Conservation (phyloP, 2,888 invertebrate species). For the Orgyia antiqua region DNA sequence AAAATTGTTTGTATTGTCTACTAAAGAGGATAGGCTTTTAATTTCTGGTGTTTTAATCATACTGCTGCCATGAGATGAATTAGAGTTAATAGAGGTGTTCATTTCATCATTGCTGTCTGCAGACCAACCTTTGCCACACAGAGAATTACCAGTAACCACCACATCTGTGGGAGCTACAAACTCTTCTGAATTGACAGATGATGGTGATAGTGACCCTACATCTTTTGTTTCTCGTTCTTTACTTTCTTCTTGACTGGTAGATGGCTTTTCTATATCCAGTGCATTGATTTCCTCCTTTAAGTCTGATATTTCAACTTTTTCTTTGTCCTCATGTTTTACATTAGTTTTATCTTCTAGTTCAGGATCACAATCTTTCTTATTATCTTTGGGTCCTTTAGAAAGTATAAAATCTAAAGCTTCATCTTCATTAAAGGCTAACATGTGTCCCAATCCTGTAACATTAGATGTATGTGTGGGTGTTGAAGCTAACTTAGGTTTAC, state of each 20-base stretch:
- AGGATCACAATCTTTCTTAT: conserved; percentile 17
- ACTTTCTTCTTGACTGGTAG: conserved; percentile 37
- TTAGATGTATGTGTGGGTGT: conserved; percentile 51
- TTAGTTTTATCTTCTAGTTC: conserved; percentile 14
- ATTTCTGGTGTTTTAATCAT: conserved; percentile 71
- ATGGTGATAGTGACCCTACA: conserved; percentile 38
- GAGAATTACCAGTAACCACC: conserved; percentile 79
- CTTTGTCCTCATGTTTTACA: conserved; percentile 2
- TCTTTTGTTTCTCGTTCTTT: conserved; percentile 40
- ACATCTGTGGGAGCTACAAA: conserved; percentile 50
- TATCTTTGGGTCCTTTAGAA: conserved; percentile 60
- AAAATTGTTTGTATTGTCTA: conserved; percentile 55
- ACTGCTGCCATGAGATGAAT: conserved; percentile 72
- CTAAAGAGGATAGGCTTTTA: conserved; percentile 65
- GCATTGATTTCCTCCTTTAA: conserved; percentile 13
- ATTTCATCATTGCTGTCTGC: conserved; percentile 79
- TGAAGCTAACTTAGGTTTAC: conserved; percentile 53
- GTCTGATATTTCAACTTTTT: conserved; percentile 4
- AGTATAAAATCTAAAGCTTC: conserved; percentile 85
- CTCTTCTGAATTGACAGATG: conserved; percentile 52
- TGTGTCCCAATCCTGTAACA: conserved; percentile 64
- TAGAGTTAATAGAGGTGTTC: conserved; percentile 67
- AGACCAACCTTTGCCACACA: conserved; percentile 81
- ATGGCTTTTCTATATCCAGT: conserved; percentile 44
- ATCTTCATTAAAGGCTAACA: conserved; percentile 81